Conservation (phyloP, 2,113 vertebrate genomes). For the Trogon melanurus region DNA sequence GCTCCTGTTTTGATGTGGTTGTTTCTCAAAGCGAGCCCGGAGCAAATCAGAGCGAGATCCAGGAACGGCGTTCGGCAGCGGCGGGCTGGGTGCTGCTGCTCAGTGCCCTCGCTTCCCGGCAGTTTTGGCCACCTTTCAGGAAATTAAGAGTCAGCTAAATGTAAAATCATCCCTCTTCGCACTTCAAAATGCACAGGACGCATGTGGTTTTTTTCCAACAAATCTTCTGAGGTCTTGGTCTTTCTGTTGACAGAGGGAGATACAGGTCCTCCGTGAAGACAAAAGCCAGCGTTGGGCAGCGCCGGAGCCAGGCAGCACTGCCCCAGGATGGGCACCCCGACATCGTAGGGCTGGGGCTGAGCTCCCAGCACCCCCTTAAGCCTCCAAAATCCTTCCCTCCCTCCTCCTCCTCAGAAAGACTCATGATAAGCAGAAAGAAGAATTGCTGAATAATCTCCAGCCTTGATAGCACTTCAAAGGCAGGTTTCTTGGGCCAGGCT, state of each 20-base stretch:
- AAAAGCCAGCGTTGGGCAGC: accelerated
- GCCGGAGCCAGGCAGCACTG: accelerated
- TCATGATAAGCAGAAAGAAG: constrained; percentile 10
- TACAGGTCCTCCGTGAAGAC: accelerated
- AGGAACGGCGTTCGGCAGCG: accelerated
- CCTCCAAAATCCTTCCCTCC: background rate
- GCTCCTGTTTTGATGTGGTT: background rate
- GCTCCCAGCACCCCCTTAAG: background rate
- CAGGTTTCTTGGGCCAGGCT: background rate
- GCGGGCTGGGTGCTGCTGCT: background rate
- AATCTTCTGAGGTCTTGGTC: background rate
- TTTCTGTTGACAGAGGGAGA: accelerated
- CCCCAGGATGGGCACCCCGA: accelerated
- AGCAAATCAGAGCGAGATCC: background rate
- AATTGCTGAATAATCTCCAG: background rate
- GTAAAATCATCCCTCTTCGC: background rate
- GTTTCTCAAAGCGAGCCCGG: background rate
- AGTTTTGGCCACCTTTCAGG: background rate
- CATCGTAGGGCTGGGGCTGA: background rate
- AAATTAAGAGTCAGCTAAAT: background rate
- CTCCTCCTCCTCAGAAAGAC: background rate
- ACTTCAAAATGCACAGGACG: background rate
- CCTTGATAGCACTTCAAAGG: constrained; percentile 13
- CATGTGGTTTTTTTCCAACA: background rate
- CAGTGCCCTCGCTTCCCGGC: background rate